Percentiles rank a stretch among this genome's conserved stretches.
Conservation (phyloP, 2,113 vertebrate species). For the Acinonyx jubatus region DNA sequence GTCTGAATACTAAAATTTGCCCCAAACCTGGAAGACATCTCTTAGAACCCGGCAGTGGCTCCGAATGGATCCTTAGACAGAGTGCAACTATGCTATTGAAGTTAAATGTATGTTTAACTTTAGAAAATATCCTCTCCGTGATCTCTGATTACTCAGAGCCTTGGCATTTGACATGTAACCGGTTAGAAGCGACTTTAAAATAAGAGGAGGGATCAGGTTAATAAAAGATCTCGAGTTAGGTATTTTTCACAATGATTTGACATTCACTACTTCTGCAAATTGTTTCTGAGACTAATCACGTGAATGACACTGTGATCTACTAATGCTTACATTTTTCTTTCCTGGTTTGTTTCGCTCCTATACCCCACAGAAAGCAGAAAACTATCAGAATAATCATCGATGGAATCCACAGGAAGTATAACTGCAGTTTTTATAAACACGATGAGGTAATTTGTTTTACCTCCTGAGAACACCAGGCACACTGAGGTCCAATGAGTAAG, state of each 20-base stretch:
- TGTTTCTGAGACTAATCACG: conserved; percentile 7
- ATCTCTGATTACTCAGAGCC: neutral
- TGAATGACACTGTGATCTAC: neutral
- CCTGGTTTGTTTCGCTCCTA: neutral
- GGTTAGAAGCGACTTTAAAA: conserved; percentile 10
- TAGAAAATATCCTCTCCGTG: neutral
- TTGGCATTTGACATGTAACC: neutral
- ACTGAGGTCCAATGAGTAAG: conserved; percentile 92
- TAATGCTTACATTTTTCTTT: neutral
- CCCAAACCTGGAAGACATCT: neutral
- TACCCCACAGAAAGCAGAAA: neutral
- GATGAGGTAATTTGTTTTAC: conserved; percentile 84
- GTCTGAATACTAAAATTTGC: neutral
- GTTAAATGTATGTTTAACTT: neutral
- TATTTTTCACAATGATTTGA: conserved; percentile 15
- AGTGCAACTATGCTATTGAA: neutral
- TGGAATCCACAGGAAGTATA: conserved; percentile 51
- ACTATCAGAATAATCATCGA: neutral
- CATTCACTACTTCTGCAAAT: neutral
- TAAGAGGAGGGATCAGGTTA: neutral
- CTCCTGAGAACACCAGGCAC: conserved; percentile 97
- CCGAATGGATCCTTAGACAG: neutral
- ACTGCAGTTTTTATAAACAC: conserved; percentile 65
- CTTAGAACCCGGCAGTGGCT: neutral
- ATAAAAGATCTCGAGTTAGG: neutral